These are phyloP conservation scores for Tachina grossa DNA, from an alignment of 2,888 invertebrate species.

Conservation along the genomic window DNA sequence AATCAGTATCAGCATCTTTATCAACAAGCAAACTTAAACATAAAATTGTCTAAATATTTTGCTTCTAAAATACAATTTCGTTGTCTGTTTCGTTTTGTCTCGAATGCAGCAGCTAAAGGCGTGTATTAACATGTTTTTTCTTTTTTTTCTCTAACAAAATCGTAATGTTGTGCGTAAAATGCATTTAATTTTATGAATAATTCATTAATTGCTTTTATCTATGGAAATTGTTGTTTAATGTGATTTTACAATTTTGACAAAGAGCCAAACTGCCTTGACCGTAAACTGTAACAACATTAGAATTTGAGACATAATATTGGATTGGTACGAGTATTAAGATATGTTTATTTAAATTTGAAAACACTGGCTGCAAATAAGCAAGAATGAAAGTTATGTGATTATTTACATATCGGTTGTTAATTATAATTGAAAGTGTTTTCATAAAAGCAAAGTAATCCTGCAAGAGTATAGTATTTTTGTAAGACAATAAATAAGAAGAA, in stretches of 20 bases:
- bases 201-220: slow-evolving; percentile 57
- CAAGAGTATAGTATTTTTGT: background rate
- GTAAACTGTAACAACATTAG: slow-evolving; percentile 71
- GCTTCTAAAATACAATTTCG: too few relatives aligned
- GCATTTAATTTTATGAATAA: slow-evolving; percentile 51
- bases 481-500: too few relatives aligned
- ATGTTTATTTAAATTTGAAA: background rate
- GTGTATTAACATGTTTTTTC: background rate
- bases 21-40: too few relatives aligned
- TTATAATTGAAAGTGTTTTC: slow-evolving; percentile 19
- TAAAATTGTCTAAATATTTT: too few relatives aligned
- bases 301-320: slow-evolving; percentile 33
- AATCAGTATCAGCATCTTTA: too few relatives aligned
- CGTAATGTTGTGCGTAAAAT: slow-evolving; percentile 27
- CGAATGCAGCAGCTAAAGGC: background rate
- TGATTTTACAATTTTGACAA: slow-evolving; percentile 59
- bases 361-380: background rate
- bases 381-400: slow-evolving; percentile 28
- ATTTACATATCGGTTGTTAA: slow-evolving; percentile 13
- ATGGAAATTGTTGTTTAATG: slow-evolving; percentile 48
- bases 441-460: background rate
- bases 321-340: slow-evolving; percentile 8
- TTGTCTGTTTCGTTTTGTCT: background rate
- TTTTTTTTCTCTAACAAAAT: slow-evolving; percentile 13
- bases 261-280: slow-evolving; percentile 72